These are phyloP conservation scores for Trissolcus basalis DNA, from an alignment of 1,140 invertebrate species.

Conservation along the genomic window DNA sequence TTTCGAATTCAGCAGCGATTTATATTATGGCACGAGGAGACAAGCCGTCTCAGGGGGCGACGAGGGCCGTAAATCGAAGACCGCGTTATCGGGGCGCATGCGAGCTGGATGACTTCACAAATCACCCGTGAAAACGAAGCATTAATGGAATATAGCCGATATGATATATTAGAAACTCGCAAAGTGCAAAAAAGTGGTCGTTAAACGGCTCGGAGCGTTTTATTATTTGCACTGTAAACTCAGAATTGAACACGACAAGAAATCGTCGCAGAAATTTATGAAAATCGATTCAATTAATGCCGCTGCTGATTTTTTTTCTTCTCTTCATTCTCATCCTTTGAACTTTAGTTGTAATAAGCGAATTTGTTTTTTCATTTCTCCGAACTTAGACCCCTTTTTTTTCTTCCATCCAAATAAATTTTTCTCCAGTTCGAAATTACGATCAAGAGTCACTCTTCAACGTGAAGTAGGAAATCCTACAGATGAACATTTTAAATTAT, in stretches of 20 bases:
- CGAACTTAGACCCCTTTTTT: no score
- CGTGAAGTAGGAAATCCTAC: no score
- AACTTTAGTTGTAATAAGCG: no score
- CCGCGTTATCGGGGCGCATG: slow-evolving; percentile 43
- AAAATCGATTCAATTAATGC: no score
- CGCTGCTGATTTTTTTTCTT: no score
- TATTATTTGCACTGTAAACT: slow-evolving; percentile 42
- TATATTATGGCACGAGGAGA: slow-evolving; percentile 48
- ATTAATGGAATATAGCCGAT: slow-evolving; percentile 54
- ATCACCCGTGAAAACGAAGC: slow-evolving; percentile 57
- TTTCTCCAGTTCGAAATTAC: no score
- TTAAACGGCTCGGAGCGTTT: slow-evolving; percentile 46
- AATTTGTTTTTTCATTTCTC: no score
- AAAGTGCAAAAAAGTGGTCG: slow-evolving; percentile 37
- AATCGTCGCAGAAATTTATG: no score
- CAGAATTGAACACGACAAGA: slow-evolving; percentile 36
- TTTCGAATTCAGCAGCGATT: slow-evolving; percentile 34
- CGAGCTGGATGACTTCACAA: slow-evolving; percentile 56
- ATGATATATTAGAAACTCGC: slow-evolving; percentile 51
- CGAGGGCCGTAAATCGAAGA: slow-evolving; percentile 42
- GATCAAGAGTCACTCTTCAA: no score
- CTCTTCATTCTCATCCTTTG: no score
- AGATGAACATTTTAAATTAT: no score
- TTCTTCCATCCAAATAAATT: no score
- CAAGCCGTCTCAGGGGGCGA: slow-evolving; percentile 33